Evolutionary conservation across 2,888 invertebrate genomes (phyloP), one percentile per base, ranked within the genome.

Genomic region (Artemia sp.): DNA sequence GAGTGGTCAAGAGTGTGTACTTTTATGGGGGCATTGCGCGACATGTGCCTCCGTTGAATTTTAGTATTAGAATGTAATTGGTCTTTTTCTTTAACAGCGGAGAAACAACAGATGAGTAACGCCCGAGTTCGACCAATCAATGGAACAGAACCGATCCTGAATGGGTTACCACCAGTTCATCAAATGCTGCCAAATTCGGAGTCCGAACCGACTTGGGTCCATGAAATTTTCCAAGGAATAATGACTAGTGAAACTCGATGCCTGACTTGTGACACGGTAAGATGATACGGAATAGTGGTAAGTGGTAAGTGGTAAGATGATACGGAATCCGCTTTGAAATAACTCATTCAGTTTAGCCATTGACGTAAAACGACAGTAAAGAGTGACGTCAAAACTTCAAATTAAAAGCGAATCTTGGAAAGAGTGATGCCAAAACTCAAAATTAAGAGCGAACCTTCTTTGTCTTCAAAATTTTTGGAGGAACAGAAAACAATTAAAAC

Each of bases 151-250:
- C n/a, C 64, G 14, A 24, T 58, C 24, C 66, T 67, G 58, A 71
- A 71, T 66, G 69, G 67, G 66, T 71, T 71, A 53, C 66, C 66
- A 66, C 69, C 64, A 14, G 79, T 79, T 71, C 76, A 79, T 8
- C 70, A 70, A 52, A 71, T 71, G 58, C 71, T 72, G 71, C 72
- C 80, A 66, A 82, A 82, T 72, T 82, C 82, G 78, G 81, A 82
- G 78, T 81, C 88, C 0, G 93, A 94, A 76, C 91, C 93, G 68
- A 97, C 97, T 1, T 99, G 98, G 98, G 96, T 98, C 72, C 97
- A 97, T 78, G 98, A 99, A 81, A 96, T 99, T 78, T 99, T 99
- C 81, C 97, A 98, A 82, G 98, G 98, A 73, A 97, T 97, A 70
- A 84, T 99, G 73, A 98, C 98, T 6, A 97, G 97, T 79, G 98